Conservation (phyloP, 1,140 invertebrate genomes). For the Acromyrmex heyeri region DNA sequence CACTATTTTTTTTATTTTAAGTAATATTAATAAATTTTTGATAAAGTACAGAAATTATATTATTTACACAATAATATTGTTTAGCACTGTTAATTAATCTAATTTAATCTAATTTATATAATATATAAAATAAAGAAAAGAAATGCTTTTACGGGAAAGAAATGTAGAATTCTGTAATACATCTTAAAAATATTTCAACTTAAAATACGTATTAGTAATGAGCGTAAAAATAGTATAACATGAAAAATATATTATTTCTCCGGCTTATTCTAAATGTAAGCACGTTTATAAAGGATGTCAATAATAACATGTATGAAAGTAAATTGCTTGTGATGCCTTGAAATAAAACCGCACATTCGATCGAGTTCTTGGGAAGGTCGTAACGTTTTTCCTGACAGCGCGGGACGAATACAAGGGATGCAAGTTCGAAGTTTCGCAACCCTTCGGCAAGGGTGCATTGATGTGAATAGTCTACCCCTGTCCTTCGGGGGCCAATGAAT, state of each 20-base stretch:
- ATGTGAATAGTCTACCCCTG: conserved; percentile 63
- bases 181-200: background rate
- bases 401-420: conserved; percentile 55
- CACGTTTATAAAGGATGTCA: background rate
- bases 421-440: conserved; percentile 59
- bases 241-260: background rate
- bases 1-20: background rate
- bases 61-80: background rate
- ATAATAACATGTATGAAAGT: conserved; percentile 24
- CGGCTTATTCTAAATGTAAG: background rate
- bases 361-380: conserved; percentile 53
- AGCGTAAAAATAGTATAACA: background rate
- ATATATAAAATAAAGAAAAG: background rate
- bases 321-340: conserved; percentile 22
- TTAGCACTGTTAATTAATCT: background rate
- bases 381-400: conserved; percentile 31
- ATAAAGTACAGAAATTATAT: background rate
- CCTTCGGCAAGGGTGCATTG: conserved; percentile 67
- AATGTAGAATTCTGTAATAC: background rate
- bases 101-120: background rate
- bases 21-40: background rate
- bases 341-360: conserved; percentile 39
- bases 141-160: background rate
- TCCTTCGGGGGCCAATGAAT: conserved; percentile 67
- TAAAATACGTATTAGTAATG: background rate